Conservation (phyloP, 2,113 vertebrate genomes). For the Halichoerus grypus region DNA sequence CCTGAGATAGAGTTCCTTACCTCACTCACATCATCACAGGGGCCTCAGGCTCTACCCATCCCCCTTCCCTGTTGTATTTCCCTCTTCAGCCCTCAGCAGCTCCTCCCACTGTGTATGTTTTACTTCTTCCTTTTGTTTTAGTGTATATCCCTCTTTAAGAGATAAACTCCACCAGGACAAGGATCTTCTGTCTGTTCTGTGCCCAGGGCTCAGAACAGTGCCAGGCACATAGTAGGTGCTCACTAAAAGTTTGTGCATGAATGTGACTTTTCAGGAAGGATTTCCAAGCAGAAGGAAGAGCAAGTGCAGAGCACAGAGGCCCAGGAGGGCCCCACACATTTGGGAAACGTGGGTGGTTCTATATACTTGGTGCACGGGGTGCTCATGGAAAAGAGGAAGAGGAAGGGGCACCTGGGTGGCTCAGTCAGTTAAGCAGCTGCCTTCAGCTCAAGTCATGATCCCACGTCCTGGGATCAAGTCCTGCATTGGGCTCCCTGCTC, state of each 20-base stretch:
- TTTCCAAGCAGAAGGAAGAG: neutral
- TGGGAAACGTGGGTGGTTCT: neutral
- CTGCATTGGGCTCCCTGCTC: neutral
- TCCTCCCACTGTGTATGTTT: rapidly evolving
- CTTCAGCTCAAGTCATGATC: neutral
- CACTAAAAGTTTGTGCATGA: neutral
- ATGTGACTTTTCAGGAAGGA: neutral
- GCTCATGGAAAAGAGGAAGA: neutral
- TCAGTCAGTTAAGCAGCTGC: neutral
- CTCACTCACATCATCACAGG: neutral
- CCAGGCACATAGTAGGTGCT: neutral
- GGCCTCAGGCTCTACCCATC: neutral
- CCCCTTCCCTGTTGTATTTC: neutral
- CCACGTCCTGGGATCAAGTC: neutral
- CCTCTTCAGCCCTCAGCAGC: neutral
- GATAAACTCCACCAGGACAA: neutral
- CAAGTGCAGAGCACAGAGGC: neutral
- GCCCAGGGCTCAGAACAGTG: neutral
- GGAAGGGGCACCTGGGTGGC: neutral
- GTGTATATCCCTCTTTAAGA: neutral
- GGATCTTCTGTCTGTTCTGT: neutral
- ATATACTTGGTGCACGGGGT: rapidly evolving
- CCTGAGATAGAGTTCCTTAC: neutral
- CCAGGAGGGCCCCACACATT: neutral
- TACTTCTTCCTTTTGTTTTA: neutral